Base-by-base conservation (phyloP, 2,113 vertebrate species). In the Percina caprodes region DNA sequence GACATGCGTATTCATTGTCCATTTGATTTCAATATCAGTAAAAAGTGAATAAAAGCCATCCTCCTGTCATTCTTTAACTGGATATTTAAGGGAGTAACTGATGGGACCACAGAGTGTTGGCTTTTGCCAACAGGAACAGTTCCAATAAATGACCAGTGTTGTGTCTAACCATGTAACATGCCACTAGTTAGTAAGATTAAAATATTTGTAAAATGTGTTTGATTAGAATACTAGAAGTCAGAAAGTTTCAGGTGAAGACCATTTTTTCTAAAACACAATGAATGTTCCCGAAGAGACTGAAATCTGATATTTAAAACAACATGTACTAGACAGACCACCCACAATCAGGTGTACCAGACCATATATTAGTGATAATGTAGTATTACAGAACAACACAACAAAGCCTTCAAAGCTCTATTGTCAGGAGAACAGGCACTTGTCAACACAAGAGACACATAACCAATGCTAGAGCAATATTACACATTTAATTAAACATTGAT, bases 11-110 rank as follows among this genome's bases (percentile, higher is more conserved):
- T 81, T 88, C 70, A 75, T 82, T 85, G 86, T 91, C 90, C 87
- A 85, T 89, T 91, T 88, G 86, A 88, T 92, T 94, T 93, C 90
- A 91, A 45, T 84, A 82, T 85, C 89, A 93, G 77, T 92, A 92
- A 92, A 93, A 67, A 55, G 19, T 80, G 33, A 82, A 74, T 55
- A 1, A 79, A 73, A 79, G 23, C 45, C 46, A 2, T 69, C 15
- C 23, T 83, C 21, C 3, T 87, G 79, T 80, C 71, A 0, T 87
- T 61, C 24, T 87, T 87, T 3, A 65, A 14, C 15, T 35, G 33
- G 2, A 18, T 63, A 30, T 49, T 49, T 14, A 24, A 56, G 11
- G 24, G 23, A 24, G n/a, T n/a, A 24, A 58, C 5, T 58, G 5
- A 58, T 26, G 13, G 24, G 23, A 54, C 52, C 52, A n/a, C 21